Conservation (phyloP, 2,888 invertebrate species). For the Oscheius sp. region DNA sequence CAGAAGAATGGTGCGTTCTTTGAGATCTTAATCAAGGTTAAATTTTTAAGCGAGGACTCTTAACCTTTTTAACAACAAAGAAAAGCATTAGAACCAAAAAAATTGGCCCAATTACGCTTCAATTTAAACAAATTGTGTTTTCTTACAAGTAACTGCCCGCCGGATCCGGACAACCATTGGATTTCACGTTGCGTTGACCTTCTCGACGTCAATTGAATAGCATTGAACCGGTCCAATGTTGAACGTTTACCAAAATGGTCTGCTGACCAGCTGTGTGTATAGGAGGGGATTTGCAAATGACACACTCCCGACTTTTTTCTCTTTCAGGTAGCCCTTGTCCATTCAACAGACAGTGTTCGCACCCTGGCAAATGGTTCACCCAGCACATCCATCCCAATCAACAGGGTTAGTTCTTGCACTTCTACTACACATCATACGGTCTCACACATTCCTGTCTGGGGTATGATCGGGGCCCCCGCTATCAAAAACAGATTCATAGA, state of each 20-base stretch:
- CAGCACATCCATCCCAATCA: slow-evolving; percentile 23
- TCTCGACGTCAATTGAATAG: slow-evolving; percentile 31
- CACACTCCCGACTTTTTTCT: no score
- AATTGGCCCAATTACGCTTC: no score
- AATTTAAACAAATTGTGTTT: no score
- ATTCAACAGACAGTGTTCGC: slow-evolving; percentile 41
- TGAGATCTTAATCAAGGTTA: no score
- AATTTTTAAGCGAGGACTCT: no score
- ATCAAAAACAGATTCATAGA: slow-evolving; percentile 13
- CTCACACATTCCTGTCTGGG: slow-evolving; percentile 16
- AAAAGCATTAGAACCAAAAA: no score
- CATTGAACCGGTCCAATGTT: slow-evolving; percentile 21
- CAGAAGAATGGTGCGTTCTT: no score
- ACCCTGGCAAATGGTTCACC: slow-evolving; percentile 37
- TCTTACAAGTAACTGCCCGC: no score
- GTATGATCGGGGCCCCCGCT: background rate
- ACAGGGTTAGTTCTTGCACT: slow-evolving; percentile 22
- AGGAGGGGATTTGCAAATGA: no score
- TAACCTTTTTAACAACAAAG: no score
- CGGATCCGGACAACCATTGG: background rate
- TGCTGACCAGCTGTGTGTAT: background rate
- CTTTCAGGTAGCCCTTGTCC: slow-evolving; percentile 51
- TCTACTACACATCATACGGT: slow-evolving; percentile 2
- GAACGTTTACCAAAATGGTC: slow-evolving; percentile 7
- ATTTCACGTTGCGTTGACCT: slow-evolving; percentile 28